These are phyloP conservation scores for Spodoptera littoralis DNA, from an alignment of 2,888 invertebrate genomes.

Conservation along the genomic window DNA sequence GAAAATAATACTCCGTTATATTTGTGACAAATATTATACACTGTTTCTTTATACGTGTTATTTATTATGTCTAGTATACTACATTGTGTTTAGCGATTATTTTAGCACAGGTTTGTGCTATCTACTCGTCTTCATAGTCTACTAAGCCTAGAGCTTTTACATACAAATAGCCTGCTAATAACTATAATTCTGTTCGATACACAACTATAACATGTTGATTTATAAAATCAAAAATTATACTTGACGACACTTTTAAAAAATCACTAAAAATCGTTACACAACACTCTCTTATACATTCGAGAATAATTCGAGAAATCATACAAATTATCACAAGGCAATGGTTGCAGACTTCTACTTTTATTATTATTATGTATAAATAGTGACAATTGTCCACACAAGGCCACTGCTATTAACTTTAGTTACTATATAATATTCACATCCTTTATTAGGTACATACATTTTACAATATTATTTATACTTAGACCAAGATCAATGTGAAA, in stretches of 20 bases:
- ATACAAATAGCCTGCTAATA: conserved; percentile 16
- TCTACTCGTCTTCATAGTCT: conserved; percentile 46
- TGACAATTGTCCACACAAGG: conserved; percentile 51
- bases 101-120: conserved; percentile 45
- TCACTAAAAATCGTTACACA: too few species aligned
- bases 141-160: conserved; percentile 50
- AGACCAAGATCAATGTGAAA: too few species aligned
- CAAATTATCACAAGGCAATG: conserved; percentile 18
- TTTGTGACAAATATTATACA: conserved; percentile 52
- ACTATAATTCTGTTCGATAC: too few species aligned
- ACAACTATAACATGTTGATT: too few species aligned
- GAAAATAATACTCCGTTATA: conserved; percentile 36
- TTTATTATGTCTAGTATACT: conserved; percentile 41
- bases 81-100: conserved; percentile 44
- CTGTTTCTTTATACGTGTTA: conserved; percentile 26
- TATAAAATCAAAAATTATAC: too few species aligned
- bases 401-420: conserved; percentile 51
- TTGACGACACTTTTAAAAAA: too few species aligned
- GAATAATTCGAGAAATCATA: not conserved
- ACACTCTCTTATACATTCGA: too few species aligned
- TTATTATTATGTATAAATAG: conserved; percentile 33
- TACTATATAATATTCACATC: conserved; percentile 18
- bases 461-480: conserved; percentile 3
- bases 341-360: conserved; percentile 22
- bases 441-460: conserved; percentile 30